Percentiles rank a stretch among this genome's conserved stretches.
Evolutionary conservation across 2,113 vertebrate genomes (phyloP).

Genomic region (Argyrosomus japonicus): DNA sequence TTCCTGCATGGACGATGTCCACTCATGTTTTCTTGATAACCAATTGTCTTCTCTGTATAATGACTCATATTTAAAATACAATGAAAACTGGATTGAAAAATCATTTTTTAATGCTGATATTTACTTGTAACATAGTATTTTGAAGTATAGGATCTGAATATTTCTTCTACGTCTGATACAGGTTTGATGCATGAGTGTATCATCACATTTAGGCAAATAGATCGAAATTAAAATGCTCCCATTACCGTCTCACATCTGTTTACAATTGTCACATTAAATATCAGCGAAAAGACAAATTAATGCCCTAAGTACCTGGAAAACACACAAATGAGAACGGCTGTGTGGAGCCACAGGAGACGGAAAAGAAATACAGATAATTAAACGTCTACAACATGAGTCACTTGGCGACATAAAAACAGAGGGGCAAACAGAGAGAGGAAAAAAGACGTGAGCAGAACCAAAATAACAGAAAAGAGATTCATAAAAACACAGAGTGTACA

Average conservation of each 20-base stretch:
- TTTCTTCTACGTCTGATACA: background rate
- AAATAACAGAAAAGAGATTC: background rate
- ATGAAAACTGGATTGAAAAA: too few species aligned
- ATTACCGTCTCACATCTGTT: background rate
- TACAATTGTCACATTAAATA: constrained; percentile 17
- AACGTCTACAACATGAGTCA: constrained; percentile 23
- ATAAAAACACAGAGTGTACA: background rate
- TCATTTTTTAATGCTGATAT: too few species aligned
- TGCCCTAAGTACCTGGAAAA: constrained; percentile 21
- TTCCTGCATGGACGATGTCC: too few species aligned
- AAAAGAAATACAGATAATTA: constrained; percentile 21
- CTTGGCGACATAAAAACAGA: background rate
- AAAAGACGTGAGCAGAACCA: background rate
- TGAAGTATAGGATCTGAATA: background rate
- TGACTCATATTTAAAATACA: too few species aligned
- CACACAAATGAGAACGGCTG: constrained; percentile 12
- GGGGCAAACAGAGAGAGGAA: background rate
- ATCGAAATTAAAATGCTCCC: background rate
- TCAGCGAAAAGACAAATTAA: constrained; percentile 16
- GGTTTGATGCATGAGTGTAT: background rate
- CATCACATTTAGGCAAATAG: too few species aligned
- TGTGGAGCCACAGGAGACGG: constrained; percentile 30
- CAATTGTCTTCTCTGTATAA: too few species aligned
- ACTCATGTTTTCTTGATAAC: too few species aligned
- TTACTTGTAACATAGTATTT: background rate